Percentiles rank a stretch among this genome's conserved stretches.
Conservation (phyloP, 2,797 vertebrate genomes). For the Neosilurus hyrtlii region DNA sequence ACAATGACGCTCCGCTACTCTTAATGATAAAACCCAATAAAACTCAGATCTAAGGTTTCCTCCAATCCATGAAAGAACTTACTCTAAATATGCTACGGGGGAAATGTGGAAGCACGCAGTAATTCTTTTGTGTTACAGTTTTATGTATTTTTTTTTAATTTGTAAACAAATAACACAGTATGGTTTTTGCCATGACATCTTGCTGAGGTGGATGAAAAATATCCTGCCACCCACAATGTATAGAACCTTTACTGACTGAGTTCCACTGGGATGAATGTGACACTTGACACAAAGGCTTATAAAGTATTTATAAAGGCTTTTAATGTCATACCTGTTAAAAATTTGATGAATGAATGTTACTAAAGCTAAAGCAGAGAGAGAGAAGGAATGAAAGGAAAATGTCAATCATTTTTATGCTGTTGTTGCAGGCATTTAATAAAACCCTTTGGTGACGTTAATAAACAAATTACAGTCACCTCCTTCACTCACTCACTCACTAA, state of each 20-base stretch:
- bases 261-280: not conserved
- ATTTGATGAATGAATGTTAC: not conserved
- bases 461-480: not conserved
- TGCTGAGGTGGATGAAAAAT: not conserved
- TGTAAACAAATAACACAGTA: not conserved
- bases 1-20: conserved; percentile 30
- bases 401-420: not conserved
- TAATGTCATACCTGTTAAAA: conserved; percentile 15
- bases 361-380: conserved; percentile 5
- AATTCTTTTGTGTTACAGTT: not conserved
- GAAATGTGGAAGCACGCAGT: not conserved
- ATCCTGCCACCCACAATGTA: not conserved
- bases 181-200: not conserved
- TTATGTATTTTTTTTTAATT: too few relatives aligned
- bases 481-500: too few relatives aligned
- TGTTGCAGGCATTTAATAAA: not conserved
- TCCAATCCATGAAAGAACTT: not conserved
- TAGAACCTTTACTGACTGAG: not conserved
- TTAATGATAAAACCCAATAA: conserved; percentile 51
- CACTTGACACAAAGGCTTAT: not conserved
- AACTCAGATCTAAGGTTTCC: conserved; percentile 27
- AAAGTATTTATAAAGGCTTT: conserved; percentile 2
- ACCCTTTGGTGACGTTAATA: not conserved
- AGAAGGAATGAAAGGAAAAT: not conserved
- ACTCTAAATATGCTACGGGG: conserved; percentile 2